phyloP scores from a whole-genome alignment of 2,113 vertebrate species.

The Bubo blakistoni region DNA sequence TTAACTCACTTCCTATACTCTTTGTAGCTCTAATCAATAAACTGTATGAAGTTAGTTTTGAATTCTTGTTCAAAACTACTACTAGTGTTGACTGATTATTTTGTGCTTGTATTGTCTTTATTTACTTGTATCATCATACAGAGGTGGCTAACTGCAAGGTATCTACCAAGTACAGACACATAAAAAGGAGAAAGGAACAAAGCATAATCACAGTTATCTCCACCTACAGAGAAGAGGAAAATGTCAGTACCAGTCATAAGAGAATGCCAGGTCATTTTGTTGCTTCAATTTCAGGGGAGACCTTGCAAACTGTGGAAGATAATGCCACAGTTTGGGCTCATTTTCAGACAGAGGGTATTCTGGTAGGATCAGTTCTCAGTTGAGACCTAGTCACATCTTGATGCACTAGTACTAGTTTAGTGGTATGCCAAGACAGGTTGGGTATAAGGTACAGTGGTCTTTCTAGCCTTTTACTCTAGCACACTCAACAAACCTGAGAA shows the following conservation, averaged over 20 bases:
- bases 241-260: background rate
- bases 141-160: background rate
- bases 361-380: background rate
- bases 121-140: background rate
- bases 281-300: background rate
- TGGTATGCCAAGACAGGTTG: background rate
- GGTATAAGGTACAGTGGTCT: background rate
- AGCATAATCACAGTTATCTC: background rate
- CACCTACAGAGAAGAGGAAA: background rate
- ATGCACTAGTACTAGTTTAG: background rate
- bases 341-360: background rate
- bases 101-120: background rate
- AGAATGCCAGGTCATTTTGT: background rate
- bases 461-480: background rate
- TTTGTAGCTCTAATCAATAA: background rate
- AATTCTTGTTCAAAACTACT: background rate
- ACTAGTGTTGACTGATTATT: background rate
- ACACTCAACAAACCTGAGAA: background rate
- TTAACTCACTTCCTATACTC: background rate
- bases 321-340: background rate
- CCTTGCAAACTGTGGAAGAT: background rate
- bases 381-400: accelerated
- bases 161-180: background rate
- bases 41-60: background rate
- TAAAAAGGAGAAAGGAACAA: background rate